Base-by-base conservation (phyloP, 2,797 vertebrate genomes). In the Neosalanx taihuensis region DNA sequence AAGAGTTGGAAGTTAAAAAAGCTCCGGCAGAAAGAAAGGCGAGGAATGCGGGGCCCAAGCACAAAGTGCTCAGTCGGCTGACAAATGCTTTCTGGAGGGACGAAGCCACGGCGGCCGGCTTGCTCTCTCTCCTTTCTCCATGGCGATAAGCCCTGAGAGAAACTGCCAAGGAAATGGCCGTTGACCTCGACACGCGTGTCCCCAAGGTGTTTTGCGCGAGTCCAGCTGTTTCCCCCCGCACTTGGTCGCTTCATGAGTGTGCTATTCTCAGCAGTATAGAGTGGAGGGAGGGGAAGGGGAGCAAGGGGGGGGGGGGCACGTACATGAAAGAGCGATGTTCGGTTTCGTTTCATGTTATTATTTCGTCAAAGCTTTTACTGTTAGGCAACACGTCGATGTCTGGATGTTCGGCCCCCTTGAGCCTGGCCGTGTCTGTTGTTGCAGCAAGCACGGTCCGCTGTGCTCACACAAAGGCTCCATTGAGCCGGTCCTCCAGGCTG, bases 391-490 rank as follows among this genome's bases (percentile, higher is more conserved):
- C 56, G 33, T 64, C 41, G 58, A 59, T 12, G 26, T 17, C 9
- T 51, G 60, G 12, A 49, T 69, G 18, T 73, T 64, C 59, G 30
- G 59, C 61, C 23, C 23, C 64, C 35, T n/a, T 23, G 1, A 29
- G n/a, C 41, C 64, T 49, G 70, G 60, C 49, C 33, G 53, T 69
- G 70, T 35, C 29, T 61, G 2, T 31, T 69, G 64, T 69, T 37
- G 56, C 61, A 62, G 66, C 41, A 23, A 69, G 71, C 68, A 56
- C 17, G 18, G 51, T 3, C 62, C 56, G 35, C 70, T 57, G 60
- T 53, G 37, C n/a, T 26, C 41, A 61, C 72, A 86, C 85, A 86
- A 85, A 84, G 80, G 72, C 63, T 67, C 79, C 72, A 82, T 83
- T 84, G 79, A 86, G 72, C 70, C 76, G 63, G 67, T 70, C 72